These are phyloP conservation scores for Apostichopus parvimensis DNA, from an alignment of 35 echinoderm and acorn worm genomes.

Conservation along the genomic window DNA sequence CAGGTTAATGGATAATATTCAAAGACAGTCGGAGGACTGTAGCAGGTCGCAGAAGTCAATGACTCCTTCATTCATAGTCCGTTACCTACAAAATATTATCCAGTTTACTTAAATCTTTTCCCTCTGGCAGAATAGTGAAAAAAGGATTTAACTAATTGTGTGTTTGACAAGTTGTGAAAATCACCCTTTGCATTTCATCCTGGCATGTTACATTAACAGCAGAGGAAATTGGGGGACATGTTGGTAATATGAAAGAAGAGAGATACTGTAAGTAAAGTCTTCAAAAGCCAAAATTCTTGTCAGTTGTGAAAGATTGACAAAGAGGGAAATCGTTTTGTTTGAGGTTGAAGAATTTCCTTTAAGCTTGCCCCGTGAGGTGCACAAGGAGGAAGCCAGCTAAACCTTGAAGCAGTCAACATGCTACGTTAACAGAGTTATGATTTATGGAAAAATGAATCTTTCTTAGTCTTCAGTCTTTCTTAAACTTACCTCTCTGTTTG, in stretches of 20 bases:
- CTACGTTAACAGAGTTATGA: too few species aligned
- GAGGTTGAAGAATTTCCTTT: not conserved
- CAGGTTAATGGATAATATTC: not conserved
- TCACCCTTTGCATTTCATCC: not conserved
- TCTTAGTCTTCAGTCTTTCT: too few species aligned
- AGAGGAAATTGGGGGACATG: not conserved
- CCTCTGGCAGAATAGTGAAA: constrained; percentile 18
- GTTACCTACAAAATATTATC: not conserved
- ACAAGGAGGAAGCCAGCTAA: too few species aligned
- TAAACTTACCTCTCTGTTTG: too few species aligned
- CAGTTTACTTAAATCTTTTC: constrained; percentile 23
- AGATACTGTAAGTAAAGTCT: not conserved
- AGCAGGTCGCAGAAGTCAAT: constrained; percentile 24
- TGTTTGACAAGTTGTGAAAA: constrained; percentile 29
- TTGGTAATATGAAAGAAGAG: not conserved
- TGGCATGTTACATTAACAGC: not conserved
- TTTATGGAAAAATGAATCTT: too few species aligned
- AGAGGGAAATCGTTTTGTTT: not conserved
- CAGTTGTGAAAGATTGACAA: not conserved
- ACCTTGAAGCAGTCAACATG: too few species aligned
- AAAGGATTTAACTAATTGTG: constrained; percentile 44
- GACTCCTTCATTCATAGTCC: constrained; percentile 25
- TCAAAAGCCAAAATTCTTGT: not conserved
- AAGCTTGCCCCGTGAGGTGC: not conserved
- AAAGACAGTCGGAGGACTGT: not conserved